Base-by-base conservation (phyloP, 2,888 invertebrate species). In the Oxyteleia sp. region DNA sequence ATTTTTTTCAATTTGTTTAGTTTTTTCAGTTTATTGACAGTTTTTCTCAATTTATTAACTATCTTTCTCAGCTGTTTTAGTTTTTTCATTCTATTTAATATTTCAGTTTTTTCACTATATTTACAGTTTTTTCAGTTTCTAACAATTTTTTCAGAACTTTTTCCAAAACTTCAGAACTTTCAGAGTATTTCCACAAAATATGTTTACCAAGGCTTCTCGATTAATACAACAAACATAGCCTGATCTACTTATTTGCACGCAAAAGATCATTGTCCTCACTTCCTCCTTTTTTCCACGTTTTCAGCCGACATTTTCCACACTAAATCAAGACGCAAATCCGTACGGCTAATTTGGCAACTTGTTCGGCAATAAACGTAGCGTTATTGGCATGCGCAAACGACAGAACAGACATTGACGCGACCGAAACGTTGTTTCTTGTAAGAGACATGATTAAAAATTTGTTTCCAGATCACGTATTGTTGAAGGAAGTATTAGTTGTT, bases 401-500 rank as follows among this genome's bases (percentile, higher is more conserved):
- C 59, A 49, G 15, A 32, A 5, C 29, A 45, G 51, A 68, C 41
- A 55, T 16, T 53, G 45, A 49, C 38, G 43, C 57, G 13, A 41
- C 74, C 80, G 61, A 84, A 84, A 80, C 71, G 79, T 83, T 83
- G 69, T 75, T 83, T 74, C 61, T 51, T 49, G 11, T 49, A 32
- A 49, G 16, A 74, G 38, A 83, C 71, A 66, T 53, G 69, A 68
- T 79, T 69, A 63, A 76, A 75, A 72, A 29, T 84, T 84, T 41
- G 81, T 53, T 76, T 38, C 11, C 84, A 55, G 76, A 78, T 72
- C 84, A 84, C 84, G 84, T 81, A 66, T 18, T 20, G 43, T 69
- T 61, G 68, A 63, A 74, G 79, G 68, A 84, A 84, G 80, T 80
- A 80, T 71, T 69, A 80, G 61, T 57, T 80, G 76, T 76, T 71